Evolutionary conservation across 2,888 invertebrate genomes (phyloP).

Genomic region (Mycogona germanica): DNA sequence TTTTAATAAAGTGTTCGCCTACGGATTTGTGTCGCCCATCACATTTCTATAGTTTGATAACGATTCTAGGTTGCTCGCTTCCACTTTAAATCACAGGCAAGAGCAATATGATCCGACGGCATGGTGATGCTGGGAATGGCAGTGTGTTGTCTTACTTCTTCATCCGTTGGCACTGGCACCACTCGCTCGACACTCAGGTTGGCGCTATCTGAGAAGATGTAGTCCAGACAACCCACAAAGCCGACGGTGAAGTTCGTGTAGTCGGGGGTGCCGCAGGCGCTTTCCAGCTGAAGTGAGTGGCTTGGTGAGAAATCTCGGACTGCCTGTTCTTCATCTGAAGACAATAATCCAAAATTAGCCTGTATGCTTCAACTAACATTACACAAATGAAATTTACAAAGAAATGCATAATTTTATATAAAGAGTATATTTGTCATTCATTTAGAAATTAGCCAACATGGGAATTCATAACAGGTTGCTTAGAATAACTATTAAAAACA

Average conservation of each 20-base stretch:
- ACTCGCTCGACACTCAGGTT: conserved; percentile 51
- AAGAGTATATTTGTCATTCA: no score
- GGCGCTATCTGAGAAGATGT: conserved; percentile 67
- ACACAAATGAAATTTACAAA: no score
- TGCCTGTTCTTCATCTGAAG: conserved; percentile 41
- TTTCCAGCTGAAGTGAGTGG: conserved; percentile 51
- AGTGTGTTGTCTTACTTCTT: conserved; percentile 55
- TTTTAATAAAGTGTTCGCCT: background rate
- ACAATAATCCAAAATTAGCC: background rate
- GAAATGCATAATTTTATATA: no score
- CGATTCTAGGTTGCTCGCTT: background rate
- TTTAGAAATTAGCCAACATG: no score
- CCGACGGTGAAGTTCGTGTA: conserved; percentile 73
- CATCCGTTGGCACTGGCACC: conserved; percentile 65
- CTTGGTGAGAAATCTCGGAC: conserved; percentile 47
- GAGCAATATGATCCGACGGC: conserved; percentile 88
- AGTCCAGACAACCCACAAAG: conserved; percentile 81
- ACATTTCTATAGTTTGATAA: background rate
- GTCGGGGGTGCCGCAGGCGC: conserved; percentile 70
- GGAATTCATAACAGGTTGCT: no score
- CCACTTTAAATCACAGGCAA: conserved; percentile 66
- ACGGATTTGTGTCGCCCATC: background rate
- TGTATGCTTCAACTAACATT: no score
- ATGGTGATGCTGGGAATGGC: conserved; percentile 80
- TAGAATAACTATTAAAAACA: no score